A percentile compares a stretch with the other conserved stretches of the same genome.
Conservation (phyloP, 2,797 vertebrate genomes). For the Xiphorhynchus erythropygius region DNA sequence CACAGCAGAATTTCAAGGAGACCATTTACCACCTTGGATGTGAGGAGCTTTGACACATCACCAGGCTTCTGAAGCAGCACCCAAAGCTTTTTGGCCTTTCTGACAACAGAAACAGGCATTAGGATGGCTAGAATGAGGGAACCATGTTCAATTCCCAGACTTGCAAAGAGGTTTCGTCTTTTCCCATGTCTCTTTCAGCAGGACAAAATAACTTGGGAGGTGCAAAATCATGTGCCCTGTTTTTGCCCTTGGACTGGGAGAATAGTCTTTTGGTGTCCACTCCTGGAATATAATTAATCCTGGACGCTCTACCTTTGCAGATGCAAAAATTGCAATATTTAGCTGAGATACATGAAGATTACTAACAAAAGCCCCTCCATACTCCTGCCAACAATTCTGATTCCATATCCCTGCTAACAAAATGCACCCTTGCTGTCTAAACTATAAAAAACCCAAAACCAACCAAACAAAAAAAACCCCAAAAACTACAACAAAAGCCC, state of each 20-base stretch:
- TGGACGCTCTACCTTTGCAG: not conserved
- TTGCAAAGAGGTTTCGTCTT: not conserved
- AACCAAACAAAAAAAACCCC: too few relatives aligned
- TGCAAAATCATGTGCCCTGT: not conserved
- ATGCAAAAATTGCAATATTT: not conserved
- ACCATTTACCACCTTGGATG: not conserved
- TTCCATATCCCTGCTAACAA: not conserved
- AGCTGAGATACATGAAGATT: not conserved
- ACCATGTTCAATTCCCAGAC: not conserved
- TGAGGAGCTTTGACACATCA: not conserved
- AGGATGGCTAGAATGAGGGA: not conserved
- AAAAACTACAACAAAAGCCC: too few relatives aligned
- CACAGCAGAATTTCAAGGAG: not conserved
- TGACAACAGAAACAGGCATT: not conserved
- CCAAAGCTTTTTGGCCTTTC: not conserved
- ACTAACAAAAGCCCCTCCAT: not conserved
- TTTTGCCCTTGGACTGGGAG: not conserved
- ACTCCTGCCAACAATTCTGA: not conserved
- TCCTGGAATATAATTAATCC: not conserved
- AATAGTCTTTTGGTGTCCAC: not conserved
- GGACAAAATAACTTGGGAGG: not conserved
- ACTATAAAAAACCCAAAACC: not conserved
- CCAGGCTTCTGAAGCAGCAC: not conserved
- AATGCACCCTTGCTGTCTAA: not conserved
- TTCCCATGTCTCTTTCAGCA: not conserved